phyloP scores from a whole-genome alignment of 2,888 invertebrate species.

The Leucozona laternaria region DNA sequence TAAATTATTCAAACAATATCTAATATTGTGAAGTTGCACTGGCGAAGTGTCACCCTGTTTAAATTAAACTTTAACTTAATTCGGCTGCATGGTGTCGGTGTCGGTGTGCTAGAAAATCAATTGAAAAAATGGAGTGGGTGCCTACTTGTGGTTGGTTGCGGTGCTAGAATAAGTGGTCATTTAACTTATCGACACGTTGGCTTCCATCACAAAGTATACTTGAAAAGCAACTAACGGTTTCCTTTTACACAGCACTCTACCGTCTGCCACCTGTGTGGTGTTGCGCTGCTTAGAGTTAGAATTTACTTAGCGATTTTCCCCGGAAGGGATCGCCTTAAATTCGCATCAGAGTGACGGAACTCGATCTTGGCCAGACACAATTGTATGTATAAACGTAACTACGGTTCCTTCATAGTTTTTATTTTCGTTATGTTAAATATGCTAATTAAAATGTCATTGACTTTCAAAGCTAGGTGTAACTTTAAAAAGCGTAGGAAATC shows the following conservation, averaged over 20 bases:
- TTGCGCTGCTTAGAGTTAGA: constrained; percentile 17
- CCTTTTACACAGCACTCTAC: constrained; percentile 13
- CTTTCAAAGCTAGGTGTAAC: constrained; percentile 46
- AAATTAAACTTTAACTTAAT: constrained; percentile 3
- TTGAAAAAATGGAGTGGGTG: constrained; percentile 44
- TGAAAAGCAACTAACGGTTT: constrained; percentile 34
- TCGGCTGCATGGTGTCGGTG: background rate
- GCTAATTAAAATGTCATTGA: constrained; percentile 65
- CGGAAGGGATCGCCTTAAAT: constrained; percentile 60
- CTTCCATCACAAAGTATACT: constrained; percentile 26
- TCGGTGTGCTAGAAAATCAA: constrained; percentile 30
- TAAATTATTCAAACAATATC: no score
- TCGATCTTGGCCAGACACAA: constrained; percentile 39
- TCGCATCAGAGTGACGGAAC: constrained; percentile 29
- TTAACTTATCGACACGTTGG: constrained; percentile 36
- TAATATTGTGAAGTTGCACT: no score
- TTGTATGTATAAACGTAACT: background rate
- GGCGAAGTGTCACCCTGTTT: constrained; percentile 27
- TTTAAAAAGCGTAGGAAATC: constrained; percentile 47
- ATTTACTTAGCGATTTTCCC: constrained; percentile 30
- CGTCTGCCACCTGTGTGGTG: background rate
- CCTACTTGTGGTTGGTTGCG: constrained; percentile 1
- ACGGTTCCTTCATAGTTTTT: constrained; percentile 25
- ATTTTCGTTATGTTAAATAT: constrained; percentile 5
- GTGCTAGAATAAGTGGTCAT: constrained; percentile 39